These are phyloP conservation scores for Lucifuga dentata DNA, from an alignment of 2,113 vertebrate genomes.

Conservation along the genomic window DNA sequence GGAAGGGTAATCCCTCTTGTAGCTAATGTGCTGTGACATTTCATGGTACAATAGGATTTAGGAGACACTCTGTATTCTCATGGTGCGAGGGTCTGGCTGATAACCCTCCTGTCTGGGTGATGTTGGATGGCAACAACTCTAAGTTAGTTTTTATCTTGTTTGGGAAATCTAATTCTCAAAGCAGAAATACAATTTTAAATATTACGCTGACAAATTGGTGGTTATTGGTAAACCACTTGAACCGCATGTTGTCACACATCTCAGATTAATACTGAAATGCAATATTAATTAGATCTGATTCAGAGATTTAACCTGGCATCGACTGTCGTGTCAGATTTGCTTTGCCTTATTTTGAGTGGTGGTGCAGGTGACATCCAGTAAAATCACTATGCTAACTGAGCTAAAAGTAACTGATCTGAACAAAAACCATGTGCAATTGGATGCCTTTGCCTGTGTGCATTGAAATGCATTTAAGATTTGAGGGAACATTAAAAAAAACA, in stretches of 20 bases:
- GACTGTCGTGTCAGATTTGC: conserved; percentile 25
- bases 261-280: conserved; percentile 3
- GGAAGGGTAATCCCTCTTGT: conserved; percentile 78
- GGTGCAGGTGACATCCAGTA: conserved; percentile 24
- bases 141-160: conserved; percentile 59
- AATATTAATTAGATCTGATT: conserved; percentile 23
- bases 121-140: conserved; percentile 53
- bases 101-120: conserved; percentile 70
- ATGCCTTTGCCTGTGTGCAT: conserved; percentile 1
- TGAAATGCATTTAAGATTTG: conserved; percentile 4
- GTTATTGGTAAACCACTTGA: conserved; percentile 26
- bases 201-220: conserved; percentile 24
- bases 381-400: conserved; percentile 30
- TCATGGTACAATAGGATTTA: conserved; percentile 79
- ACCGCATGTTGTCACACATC: conserved; percentile 20
- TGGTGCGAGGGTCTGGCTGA: conserved; percentile 61
- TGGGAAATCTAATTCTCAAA: conserved; percentile 63
- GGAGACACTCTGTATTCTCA: conserved; percentile 71
- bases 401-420: neutral
- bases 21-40: conserved; percentile 79
- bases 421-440: neutral
- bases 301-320: conserved; percentile 21
- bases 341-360: conserved; percentile 7
- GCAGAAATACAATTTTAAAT: conserved; percentile 49
- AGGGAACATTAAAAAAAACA: conserved; percentile 10